A percentile compares a stretch with the other conserved stretches of the same genome.
phyloP scores from a whole-genome alignment of 2,888 invertebrate species.

The Platynereis dumerilii region DNA sequence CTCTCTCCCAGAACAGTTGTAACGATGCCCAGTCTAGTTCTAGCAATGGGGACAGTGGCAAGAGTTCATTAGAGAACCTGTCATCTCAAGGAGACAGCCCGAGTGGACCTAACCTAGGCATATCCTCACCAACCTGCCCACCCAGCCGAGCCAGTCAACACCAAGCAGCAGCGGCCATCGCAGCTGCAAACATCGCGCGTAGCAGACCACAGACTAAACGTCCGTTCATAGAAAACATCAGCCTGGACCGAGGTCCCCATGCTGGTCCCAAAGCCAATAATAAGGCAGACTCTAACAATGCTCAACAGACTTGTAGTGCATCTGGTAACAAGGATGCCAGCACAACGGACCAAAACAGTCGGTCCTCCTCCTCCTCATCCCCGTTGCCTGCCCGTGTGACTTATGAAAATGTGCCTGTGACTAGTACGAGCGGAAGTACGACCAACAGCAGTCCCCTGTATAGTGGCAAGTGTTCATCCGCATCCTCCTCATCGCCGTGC shows the following conservation, averaged over 20 bases:
- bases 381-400: background rate
- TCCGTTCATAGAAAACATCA: conserved; percentile 1
- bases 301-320: background rate
- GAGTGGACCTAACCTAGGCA: background rate
- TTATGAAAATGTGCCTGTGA: conserved; percentile 10
- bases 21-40: background rate
- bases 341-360: background rate
- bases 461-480: too few species aligned
- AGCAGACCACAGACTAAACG: background rate
- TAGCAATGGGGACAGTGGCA: conserved; percentile 17
- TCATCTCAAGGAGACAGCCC: conserved; percentile 1
- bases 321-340: background rate
- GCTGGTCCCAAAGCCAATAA: background rate
- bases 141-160: too few species aligned
- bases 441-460: background rate
- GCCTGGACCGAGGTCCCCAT: background rate
- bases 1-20: background rate
- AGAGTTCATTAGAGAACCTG: conserved; percentile 21
- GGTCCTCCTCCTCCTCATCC: background rate
- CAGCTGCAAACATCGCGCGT: background rate
- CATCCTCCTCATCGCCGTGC: too few species aligned
- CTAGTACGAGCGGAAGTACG: background rate
- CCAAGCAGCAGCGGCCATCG: conserved; percentile 1
- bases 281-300: conserved; percentile 2
- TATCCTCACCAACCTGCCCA: too few species aligned